These are phyloP conservation scores for Saccostrea echinata DNA, from an alignment of 1,140 invertebrate species.

Conservation along the genomic window DNA sequence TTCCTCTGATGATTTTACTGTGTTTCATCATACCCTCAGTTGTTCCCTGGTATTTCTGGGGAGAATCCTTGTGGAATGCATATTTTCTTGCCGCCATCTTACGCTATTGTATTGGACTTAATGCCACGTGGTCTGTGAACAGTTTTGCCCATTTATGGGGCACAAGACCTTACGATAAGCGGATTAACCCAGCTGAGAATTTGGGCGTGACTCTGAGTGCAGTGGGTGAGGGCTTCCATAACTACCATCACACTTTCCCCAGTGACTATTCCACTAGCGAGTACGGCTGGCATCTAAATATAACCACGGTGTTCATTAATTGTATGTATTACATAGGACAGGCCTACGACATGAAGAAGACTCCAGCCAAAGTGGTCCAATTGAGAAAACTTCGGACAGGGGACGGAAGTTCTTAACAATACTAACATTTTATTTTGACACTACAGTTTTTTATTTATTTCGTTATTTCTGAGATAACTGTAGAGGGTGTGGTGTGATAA, in stretches of 20 bases:
- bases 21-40: slow-evolving; percentile 93
- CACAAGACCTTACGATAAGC: slow-evolving; percentile 91
- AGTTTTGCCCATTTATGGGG: slow-evolving; percentile 96
- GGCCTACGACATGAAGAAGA: slow-evolving; percentile 93
- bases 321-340: slow-evolving; percentile 88
- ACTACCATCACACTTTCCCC: slow-evolving; percentile 98
- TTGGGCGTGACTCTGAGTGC: slow-evolving; percentile 80
- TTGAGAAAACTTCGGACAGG: slow-evolving; percentile 52
- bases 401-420: slow-evolving; percentile 24
- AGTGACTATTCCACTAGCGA: slow-evolving; percentile 89
- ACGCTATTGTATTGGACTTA: slow-evolving; percentile 91
- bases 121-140: slow-evolving; percentile 98
- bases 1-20: slow-evolving; percentile 88
- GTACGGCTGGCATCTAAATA: slow-evolving; percentile 87
- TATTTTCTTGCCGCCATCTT: slow-evolving; percentile 92
- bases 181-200: slow-evolving; percentile 85
- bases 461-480: no score
- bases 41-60: slow-evolving; percentile 91
- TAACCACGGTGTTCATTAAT: slow-evolving; percentile 91
- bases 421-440: no score
- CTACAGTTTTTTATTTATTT: no score
- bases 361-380: slow-evolving; percentile 72
- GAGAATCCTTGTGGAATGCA: slow-evolving; percentile 88
- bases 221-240: slow-evolving; percentile 91
- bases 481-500: neutral